These are phyloP conservation scores for Mandrillus leucophaeus DNA, from an alignment of 2,113 vertebrate species.

Conservation along the genomic window DNA sequence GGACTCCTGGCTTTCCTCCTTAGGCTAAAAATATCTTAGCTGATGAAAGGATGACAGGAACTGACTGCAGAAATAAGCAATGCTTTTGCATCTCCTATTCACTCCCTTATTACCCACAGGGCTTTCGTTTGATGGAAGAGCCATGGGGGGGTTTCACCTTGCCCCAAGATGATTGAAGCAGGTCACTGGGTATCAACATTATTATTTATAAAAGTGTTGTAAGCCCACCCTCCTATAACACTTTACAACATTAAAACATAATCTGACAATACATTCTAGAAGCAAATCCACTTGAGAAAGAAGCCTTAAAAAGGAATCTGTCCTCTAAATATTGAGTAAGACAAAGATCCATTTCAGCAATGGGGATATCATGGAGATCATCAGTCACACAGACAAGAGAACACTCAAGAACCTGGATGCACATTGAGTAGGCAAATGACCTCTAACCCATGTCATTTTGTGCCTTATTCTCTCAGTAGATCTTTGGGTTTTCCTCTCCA, in stretches of 20 bases:
- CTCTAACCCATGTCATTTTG: neutral
- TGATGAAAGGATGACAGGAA: slow-evolving; percentile 30
- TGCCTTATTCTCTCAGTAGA: neutral
- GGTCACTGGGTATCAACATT: neutral
- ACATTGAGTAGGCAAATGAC: neutral
- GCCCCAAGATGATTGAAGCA: neutral
- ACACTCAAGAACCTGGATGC: neutral
- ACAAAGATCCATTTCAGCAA: neutral
- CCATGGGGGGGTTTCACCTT: neutral
- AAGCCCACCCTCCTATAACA: neutral
- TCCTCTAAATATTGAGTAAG: neutral
- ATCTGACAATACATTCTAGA: neutral
- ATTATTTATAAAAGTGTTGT: neutral
- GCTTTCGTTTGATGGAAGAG: neutral
- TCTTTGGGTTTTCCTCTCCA: neutral
- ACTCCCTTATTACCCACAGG: neutral
- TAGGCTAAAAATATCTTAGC: neutral
- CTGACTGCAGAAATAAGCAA: slow-evolving; percentile 12
- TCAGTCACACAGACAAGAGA: neutral
- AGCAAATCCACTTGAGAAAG: slow-evolving; percentile 33
- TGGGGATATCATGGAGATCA: neutral
- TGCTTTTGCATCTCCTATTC: neutral
- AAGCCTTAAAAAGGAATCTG: neutral
- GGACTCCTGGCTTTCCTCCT: neutral
- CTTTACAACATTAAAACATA: neutral